These are phyloP conservation scores for Neocloeon triangulifer DNA, from an alignment of 1,140 invertebrate genomes.

Conservation along the genomic window DNA sequence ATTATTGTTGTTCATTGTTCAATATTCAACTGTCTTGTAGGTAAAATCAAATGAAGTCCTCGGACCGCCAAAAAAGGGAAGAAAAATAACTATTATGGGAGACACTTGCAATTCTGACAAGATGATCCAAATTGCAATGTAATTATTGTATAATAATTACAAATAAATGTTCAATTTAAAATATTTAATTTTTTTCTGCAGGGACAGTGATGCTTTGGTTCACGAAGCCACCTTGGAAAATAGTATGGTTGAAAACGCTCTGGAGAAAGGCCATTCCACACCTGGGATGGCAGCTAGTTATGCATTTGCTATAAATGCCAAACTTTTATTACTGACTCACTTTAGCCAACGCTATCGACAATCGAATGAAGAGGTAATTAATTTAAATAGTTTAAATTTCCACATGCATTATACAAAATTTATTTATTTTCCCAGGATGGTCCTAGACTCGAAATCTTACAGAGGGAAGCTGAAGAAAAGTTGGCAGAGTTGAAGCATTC, in stretches of 20 bases:
- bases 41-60: slow-evolving; percentile 16
- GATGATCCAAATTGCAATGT: slow-evolving; percentile 14
- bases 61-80: slow-evolving; percentile 14
- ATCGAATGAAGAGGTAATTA: too few relatives aligned
- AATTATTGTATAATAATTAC: slow-evolving; percentile 6
- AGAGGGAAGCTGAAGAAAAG: too few relatives aligned
- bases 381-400: too few relatives aligned
- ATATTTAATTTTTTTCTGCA: slow-evolving; percentile 7
- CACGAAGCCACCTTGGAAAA: slow-evolving; percentile 23
- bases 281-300: slow-evolving; percentile 19
- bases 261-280: slow-evolving; percentile 22
- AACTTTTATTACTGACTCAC: slow-evolving; percentile 19
- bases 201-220: slow-evolving; percentile 18
- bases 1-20: slow-evolving; percentile 1
- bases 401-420: too few relatives aligned
- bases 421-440: too few relatives aligned
- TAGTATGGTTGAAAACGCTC: slow-evolving; percentile 14
- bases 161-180: background rate
- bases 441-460: too few relatives aligned
- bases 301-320: slow-evolving; percentile 14
- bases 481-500: too few relatives aligned
- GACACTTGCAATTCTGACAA: slow-evolving; percentile 18
- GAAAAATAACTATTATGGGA: slow-evolving; percentile 19
- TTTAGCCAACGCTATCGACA: slow-evolving; percentile 24
- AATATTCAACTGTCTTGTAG: slow-evolving; percentile 8